Conservation (phyloP, 2,113 vertebrate genomes). For the Actenoides hombroni region DNA sequence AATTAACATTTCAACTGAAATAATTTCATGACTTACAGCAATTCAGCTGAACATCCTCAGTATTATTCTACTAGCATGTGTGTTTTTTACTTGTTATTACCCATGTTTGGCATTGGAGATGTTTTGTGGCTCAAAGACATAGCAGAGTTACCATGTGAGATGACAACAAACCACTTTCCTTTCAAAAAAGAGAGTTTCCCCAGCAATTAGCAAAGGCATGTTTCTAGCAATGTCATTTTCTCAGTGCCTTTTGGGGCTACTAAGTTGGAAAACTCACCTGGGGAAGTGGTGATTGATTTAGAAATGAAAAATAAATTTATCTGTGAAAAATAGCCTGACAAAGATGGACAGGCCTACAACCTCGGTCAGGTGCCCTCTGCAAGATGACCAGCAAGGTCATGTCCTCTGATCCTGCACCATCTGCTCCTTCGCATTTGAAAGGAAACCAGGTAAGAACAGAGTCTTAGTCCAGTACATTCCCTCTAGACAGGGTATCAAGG, state of each 20-base stretch:
- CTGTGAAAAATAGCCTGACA: neutral
- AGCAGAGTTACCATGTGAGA: fast-evolving
- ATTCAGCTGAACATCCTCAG: neutral
- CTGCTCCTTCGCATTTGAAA: neutral
- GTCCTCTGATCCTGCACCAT: neutral
- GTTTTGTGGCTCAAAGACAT: neutral
- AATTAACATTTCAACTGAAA: neutral
- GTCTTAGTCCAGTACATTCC: fast-evolving
- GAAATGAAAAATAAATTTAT: neutral
- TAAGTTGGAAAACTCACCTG: neutral
- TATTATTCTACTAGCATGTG: neutral
- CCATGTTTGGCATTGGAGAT: neutral
- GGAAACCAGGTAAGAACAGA: neutral
- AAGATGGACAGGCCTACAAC: neutral
- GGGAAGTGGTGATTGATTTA: neutral
- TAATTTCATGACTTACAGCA: neutral
- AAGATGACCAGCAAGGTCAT: neutral
- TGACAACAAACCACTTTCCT: neutral
- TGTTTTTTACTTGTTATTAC: neutral
- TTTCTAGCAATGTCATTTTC: neutral
- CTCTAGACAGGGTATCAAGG: neutral
- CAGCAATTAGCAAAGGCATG: neutral
- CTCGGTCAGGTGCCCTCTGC: neutral
- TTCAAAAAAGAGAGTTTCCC: neutral
- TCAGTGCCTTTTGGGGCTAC: neutral